Conservation (phyloP, 2,113 vertebrate genomes). For the Gobius niger region DNA sequence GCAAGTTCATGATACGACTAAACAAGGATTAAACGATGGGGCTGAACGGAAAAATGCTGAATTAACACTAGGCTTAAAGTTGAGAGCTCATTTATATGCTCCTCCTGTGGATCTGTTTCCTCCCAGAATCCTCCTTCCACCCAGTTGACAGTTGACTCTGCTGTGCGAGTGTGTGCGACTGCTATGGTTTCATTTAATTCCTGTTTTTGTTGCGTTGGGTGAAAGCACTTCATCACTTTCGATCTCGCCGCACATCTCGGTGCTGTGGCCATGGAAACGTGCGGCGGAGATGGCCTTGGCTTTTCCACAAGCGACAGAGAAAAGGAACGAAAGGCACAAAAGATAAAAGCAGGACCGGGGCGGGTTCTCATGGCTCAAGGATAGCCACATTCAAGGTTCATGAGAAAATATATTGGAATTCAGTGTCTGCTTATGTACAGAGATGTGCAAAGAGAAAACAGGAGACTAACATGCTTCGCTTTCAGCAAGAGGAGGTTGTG, state of each 20-base stretch:
- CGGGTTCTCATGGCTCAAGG: neutral
- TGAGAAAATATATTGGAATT: neutral
- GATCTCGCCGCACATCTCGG: conserved; percentile 42
- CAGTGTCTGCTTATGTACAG: neutral
- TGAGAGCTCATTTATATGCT: too few species aligned
- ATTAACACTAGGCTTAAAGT: too few species aligned
- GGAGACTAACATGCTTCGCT: neutral
- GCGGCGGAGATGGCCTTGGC: conserved; percentile 41
- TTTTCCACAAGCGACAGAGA: conserved; percentile 42
- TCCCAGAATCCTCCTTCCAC: neutral
- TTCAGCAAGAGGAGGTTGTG: neutral
- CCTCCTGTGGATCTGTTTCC: too few species aligned
- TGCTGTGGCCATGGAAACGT: conserved; percentile 70
- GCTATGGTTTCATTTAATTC: neutral
- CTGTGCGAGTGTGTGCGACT: neutral
- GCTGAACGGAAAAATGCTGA: neutral
- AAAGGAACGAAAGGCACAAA: neutral
- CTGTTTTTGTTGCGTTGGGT: neutral
- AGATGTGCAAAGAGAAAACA: neutral
- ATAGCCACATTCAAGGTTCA: neutral
- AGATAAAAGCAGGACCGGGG: neutral
- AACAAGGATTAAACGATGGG: too few species aligned
- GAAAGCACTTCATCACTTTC: conserved; percentile 15
- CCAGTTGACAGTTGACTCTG: neutral
- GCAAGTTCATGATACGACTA: too few species aligned